These are phyloP conservation scores for Drymodes brunneopygia DNA, from an alignment of 2,113 vertebrate species.

Conservation along the genomic window DNA sequence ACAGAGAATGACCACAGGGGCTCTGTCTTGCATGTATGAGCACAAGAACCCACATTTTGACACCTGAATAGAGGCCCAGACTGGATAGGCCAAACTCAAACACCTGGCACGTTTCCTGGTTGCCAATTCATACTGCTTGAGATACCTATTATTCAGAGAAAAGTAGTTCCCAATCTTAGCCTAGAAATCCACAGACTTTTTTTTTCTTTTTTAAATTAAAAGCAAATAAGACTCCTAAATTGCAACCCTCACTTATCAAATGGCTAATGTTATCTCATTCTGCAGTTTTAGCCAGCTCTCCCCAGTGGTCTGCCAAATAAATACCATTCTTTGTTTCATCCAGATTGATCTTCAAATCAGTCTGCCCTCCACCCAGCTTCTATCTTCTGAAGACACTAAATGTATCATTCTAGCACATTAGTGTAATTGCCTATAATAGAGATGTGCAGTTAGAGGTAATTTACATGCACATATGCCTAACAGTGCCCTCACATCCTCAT, in stretches of 20 bases:
- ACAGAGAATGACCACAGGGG: background rate
- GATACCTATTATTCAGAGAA: background rate
- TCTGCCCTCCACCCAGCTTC: constrained; percentile 62
- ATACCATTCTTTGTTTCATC: constrained; percentile 62
- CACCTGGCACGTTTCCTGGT: background rate
- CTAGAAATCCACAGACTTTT: background rate
- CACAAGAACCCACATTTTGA: background rate
- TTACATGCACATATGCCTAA: constrained; percentile 65
- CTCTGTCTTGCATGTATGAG: background rate
- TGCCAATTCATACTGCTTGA: background rate
- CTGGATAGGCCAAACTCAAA: background rate
- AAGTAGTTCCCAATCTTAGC: background rate
- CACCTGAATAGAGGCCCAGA: background rate
- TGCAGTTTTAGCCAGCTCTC: constrained; percentile 54
- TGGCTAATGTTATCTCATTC: constrained; percentile 50
- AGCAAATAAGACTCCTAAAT: constrained; percentile 54
- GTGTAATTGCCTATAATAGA: constrained; percentile 67
- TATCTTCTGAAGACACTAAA: constrained; percentile 64
- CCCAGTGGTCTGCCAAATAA: constrained; percentile 58
- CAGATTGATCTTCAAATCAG: constrained; percentile 66
- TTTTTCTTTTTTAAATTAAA: constrained; percentile 32
- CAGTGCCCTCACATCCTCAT: constrained; percentile 57
- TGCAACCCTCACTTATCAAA: constrained; percentile 53
- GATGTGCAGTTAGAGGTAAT: constrained; percentile 65
- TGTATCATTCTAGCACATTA: constrained; percentile 64